Base-by-base conservation (phyloP, 2,113 vertebrate genomes). In the Microcebus jonahi region DNA sequence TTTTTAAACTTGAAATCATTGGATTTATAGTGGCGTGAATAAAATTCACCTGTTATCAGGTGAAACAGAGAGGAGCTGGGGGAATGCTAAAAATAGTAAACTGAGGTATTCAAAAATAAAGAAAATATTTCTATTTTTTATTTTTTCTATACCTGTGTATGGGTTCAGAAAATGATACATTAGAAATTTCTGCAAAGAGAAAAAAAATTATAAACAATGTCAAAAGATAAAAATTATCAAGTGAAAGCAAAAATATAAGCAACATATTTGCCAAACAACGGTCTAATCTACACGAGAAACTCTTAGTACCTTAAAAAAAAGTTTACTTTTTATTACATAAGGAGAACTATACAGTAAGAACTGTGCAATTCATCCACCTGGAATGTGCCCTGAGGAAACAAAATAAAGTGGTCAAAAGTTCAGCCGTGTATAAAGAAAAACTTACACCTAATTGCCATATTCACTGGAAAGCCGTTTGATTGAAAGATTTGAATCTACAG, bases 171-270 rank as follows among this genome's bases (percentile, higher is more conserved):
- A 86, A 97, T 79, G 31, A 86, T 76, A 42, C 2, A 23, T 5
- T 90, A 57, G 27, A 70, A 63, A 84, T 59, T 84, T 91, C 6
- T 61, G 7, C 27, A 81, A 57, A 17, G 42, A 34, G 80, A 92
- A 83, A 86, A 79, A 79, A 55, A 10, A n/a, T 68, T 57, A n/a
- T 29, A n/a, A 65, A 27, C 17, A 65, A 86, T 73, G 21, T 73
- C 45, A 90, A 93, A 67, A 90, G 18, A 67, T n/a, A 79, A 90
- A 86, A 83, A 77, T 76, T 90, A 48, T 77, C 13, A n/a, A 68
- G 3, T 59, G 6, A 89, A 4, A 89, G 17, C n/a, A 63, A 71
- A 94, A 86, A 39, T 83, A 57, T 83, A 71, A 92, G 12, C 20
- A 82, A 77, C 2, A 42, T n/a, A 88, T 39, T 68, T 90, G 23